A percentile compares a stretch with the other conserved stretches of the same genome.
Evolutionary conservation across 2,888 invertebrate species (phyloP).

Genomic region (Oligia fasciuncula): DNA sequence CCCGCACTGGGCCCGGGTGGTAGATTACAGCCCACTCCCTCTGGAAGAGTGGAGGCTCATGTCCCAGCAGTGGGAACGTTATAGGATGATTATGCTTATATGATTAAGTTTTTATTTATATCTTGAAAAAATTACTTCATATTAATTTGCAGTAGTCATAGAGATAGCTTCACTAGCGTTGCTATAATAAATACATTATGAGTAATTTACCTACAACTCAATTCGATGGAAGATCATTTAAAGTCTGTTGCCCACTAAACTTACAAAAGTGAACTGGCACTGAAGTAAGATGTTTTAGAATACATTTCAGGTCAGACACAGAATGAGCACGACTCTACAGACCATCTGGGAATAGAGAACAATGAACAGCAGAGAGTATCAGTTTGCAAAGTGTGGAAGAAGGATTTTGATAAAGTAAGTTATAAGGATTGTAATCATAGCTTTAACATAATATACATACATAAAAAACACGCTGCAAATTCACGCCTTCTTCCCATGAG

Average conservation of each 20-base stretch:
- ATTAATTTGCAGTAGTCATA: slow-evolving; percentile 6
- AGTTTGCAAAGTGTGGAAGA: slow-evolving; percentile 94
- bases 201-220: not conserved
- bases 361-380: slow-evolving; percentile 94
- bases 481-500: no score
- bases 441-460: no score
- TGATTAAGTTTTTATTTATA: not conserved
- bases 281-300: slow-evolving; percentile 36
- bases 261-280: not conserved
- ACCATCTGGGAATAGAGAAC: slow-evolving; percentile 94
- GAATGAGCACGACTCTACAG: slow-evolving; percentile 96
- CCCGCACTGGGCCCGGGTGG: no score
- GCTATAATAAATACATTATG: not conserved
- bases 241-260: not conserved
- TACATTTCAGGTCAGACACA: slow-evolving; percentile 85
- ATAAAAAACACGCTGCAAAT: no score
- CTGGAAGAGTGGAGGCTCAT: no score
- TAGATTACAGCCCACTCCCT: no score
- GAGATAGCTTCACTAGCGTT: not conserved
- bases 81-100: not conserved
- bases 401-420: slow-evolving; percentile 93
- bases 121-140: not conserved
- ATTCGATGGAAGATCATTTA: not conserved
- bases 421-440: not conserved
- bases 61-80: no score